phyloP scores from a whole-genome alignment of 2,797 vertebrate genomes.

The Arrhamphus sclerolepis region DNA sequence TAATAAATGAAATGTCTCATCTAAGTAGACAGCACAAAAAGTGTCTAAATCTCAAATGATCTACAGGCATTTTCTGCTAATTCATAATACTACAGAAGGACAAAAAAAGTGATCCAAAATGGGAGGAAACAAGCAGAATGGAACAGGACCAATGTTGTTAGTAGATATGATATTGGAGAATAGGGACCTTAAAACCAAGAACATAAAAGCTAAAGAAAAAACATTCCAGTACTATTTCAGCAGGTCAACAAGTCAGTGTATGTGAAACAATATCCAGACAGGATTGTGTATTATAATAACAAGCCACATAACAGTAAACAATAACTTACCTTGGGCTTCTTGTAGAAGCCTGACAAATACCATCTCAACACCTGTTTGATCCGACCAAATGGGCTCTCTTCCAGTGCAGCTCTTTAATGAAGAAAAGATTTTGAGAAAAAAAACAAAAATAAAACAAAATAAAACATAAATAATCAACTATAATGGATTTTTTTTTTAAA shows the following conservation, averaged over 20 bases:
- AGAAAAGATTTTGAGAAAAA: background rate
- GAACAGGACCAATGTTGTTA: conserved; percentile 1
- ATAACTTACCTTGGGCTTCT: conserved; percentile 92
- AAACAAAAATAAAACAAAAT: background rate
- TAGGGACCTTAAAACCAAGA: background rate
- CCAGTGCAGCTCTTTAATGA: conserved; percentile 77
- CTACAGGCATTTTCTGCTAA: conserved; percentile 19
- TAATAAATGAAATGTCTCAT: conserved; percentile 1
- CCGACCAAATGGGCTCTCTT: conserved; percentile 89
- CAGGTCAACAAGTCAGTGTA: background rate
- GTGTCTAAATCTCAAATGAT: conserved; percentile 20
- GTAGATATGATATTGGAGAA: conserved; percentile 14
- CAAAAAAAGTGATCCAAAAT: conserved; percentile 24
- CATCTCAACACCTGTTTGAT: conserved; percentile 94
- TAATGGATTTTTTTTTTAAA: too few species aligned
- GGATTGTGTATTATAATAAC: too few species aligned
- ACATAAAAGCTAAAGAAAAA: conserved; percentile 11
- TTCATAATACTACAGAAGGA: conserved; percentile 24
- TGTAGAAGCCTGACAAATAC: conserved; percentile 99
- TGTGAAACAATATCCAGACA: background rate
- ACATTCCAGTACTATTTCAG: background rate
- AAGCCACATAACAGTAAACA: background rate
- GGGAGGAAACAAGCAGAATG: conserved; percentile 11
- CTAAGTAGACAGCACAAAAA: conserved; percentile 19
- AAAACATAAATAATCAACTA: background rate